Evolutionary conservation across 2,888 invertebrate genomes (phyloP), one percentile per base, ranked within the genome.

Genomic region (Sesia apiformis): DNA sequence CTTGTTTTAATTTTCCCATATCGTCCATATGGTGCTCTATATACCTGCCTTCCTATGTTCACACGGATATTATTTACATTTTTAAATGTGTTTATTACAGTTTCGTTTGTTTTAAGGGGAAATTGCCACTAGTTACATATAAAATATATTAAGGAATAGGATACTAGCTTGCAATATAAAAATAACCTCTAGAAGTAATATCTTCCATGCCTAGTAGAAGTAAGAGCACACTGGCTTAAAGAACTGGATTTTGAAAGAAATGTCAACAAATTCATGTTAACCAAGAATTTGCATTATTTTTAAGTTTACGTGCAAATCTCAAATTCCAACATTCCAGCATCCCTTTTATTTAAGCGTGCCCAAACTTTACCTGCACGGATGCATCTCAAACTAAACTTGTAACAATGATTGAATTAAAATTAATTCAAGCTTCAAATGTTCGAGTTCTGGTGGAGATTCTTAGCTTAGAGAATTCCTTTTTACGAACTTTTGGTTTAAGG

Each of bases 1-100:
- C 59, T 52, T 58, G 66, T 75, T 81, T 83, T 79, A 82, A 78
- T 83, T 81, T 77, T 70, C 74, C 75, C 77, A 67, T 79, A 79
- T 77, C 76, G 70, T 61, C 71, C 79, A 82, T 72, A 79, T 84
- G 81, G 68, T 70, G 63, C 60, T 53, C 58, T 60, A 6, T 40
- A 23, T 52, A 8, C 8, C 39, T 52, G 54, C 53, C 53, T 66
- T 68, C 63, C 67, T 65, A 59, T 62, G 64, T 73, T 81, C 81
- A 70, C 81, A 78, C 74, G 76, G 63, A 68, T 70, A 67, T 76
- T 67, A 59, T 46, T 46, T 4, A 46, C 7, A 53, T 58, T 66
- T 64, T 62, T 57, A 40, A 38, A 4, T 42, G 52, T 41, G 52
- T 38, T 46, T 8, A 46, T 46, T 23, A 23, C 23, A 23, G 23